These are phyloP conservation scores for Varecia variegata DNA, from an alignment of 2,797 vertebrate species.

Conservation along the genomic window DNA sequence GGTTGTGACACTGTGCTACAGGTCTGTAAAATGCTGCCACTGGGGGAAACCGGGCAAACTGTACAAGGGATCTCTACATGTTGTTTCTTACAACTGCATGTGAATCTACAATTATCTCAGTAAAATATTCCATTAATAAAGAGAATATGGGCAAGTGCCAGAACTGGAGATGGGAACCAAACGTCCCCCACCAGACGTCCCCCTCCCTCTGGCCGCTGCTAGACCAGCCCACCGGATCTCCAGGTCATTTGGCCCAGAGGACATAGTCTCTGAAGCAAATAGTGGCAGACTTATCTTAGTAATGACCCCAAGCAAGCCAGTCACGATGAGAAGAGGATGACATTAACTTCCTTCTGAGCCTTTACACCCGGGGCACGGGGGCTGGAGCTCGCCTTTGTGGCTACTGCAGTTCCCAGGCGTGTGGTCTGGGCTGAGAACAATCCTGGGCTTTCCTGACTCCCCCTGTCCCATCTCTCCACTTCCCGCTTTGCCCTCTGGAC, in stretches of 20 bases:
- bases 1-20: background rate
- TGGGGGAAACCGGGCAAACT: background rate
- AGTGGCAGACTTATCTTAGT: background rate
- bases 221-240: background rate
- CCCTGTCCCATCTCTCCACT: background rate
- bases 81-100: background rate
- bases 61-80: background rate
- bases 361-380: fast-evolving
- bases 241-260: background rate
- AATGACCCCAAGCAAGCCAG: background rate
- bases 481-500: background rate
- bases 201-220: background rate
- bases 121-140: background rate
- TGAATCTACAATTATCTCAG: background rate
- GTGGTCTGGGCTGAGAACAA: background rate
- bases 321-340: background rate
- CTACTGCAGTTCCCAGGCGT: background rate
- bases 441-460: background rate
- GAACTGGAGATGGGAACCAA: background rate
- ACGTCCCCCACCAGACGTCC: background rate
- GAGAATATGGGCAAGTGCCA: background rate
- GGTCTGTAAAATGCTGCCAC: background rate
- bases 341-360: background rate
- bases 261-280: background rate
- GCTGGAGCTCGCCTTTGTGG: background rate